A percentile compares a stretch with the other conserved stretches of the same genome.
phyloP scores from a whole-genome alignment of 2,888 invertebrate genomes.

The Leptinotarsa rubiginosa region DNA sequence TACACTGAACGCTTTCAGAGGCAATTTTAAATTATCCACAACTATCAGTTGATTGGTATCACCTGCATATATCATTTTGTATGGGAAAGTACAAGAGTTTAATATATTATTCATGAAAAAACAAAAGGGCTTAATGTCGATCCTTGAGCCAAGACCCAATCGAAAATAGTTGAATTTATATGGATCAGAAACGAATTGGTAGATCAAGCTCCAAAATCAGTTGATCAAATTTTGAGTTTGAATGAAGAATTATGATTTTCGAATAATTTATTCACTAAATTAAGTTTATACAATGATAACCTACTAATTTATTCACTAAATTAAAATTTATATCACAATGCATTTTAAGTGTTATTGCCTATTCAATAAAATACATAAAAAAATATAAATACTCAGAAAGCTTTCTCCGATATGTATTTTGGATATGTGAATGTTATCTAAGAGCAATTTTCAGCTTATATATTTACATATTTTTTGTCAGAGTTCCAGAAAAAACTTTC shows the following conservation, averaged over 20 bases:
- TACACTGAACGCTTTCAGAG: too few species aligned
- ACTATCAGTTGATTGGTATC: too few species aligned
- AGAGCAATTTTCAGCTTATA: not conserved
- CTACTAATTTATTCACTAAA: conserved; percentile 21
- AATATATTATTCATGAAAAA: too few species aligned
- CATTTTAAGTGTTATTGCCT: conserved; percentile 11
- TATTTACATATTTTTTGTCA: not conserved
- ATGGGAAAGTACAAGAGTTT: too few species aligned
- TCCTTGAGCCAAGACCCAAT: too few species aligned
- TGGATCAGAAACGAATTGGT: too few species aligned
- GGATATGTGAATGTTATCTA: not conserved
- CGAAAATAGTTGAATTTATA: too few species aligned
- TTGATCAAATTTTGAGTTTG: not conserved
- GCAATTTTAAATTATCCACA: too few species aligned
- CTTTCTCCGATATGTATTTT: not conserved
- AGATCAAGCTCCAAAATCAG: too few species aligned
- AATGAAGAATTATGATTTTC: not conserved
- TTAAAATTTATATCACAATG: conserved; percentile 26
- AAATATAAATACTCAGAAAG: conserved; percentile 10
- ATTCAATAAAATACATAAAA: conserved; percentile 15
- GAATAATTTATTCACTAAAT: conserved; percentile 23
- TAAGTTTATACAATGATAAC: not conserved
- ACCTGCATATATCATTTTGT: too few species aligned
- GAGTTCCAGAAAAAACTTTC: not conserved
- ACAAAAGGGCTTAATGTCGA: too few species aligned